Conservation (phyloP, 2,888 invertebrate species). For the Amblyjoppa fuscipennis region DNA sequence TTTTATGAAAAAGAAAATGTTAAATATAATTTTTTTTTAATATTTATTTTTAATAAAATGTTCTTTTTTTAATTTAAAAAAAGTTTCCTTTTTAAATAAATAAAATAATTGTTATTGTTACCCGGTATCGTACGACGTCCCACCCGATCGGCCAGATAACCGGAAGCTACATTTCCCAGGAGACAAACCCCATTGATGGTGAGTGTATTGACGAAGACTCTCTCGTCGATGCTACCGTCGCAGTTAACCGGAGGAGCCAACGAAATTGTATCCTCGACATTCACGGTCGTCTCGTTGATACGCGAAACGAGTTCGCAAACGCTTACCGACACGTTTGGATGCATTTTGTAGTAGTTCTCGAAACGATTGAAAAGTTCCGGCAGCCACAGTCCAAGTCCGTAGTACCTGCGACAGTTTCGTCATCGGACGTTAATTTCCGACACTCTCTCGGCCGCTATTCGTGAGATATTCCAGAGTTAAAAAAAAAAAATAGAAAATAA, state of each 20-base stretch:
- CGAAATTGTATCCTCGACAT: not conserved
- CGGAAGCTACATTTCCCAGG: constrained; percentile 88
- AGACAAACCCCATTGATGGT: constrained; percentile 89
- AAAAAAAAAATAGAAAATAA: not conserved
- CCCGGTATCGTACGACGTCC: constrained; percentile 83
- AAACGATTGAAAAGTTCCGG: constrained; percentile 91
- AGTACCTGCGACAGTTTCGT: constrained; percentile 86
- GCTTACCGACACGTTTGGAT: constrained; percentile 86
- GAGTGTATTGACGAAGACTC: constrained; percentile 89
- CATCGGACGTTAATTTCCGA: not conserved
- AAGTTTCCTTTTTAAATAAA: no score
- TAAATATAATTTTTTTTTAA: no score
- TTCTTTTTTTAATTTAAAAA: no score
- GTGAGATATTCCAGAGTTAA: not conserved
- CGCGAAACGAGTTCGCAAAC: constrained; percentile 84
- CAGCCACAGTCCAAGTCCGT: constrained; percentile 91
- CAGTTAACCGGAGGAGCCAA: constrained; percentile 81
- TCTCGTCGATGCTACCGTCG: constrained; percentile 87
- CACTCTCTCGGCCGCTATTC: not conserved
- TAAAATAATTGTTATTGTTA: constrained; percentile 59
- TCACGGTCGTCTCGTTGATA: constrained; percentile 25
- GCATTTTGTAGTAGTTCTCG: constrained; percentile 83
- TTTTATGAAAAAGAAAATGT: no score
- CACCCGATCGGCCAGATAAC: constrained; percentile 86
- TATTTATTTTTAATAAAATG: no score